Evolutionary conservation across 2,797 vertebrate genomes (phyloP), one percentile per base, ranked within the genome.

Genomic region (Florisuga fusca): DNA sequence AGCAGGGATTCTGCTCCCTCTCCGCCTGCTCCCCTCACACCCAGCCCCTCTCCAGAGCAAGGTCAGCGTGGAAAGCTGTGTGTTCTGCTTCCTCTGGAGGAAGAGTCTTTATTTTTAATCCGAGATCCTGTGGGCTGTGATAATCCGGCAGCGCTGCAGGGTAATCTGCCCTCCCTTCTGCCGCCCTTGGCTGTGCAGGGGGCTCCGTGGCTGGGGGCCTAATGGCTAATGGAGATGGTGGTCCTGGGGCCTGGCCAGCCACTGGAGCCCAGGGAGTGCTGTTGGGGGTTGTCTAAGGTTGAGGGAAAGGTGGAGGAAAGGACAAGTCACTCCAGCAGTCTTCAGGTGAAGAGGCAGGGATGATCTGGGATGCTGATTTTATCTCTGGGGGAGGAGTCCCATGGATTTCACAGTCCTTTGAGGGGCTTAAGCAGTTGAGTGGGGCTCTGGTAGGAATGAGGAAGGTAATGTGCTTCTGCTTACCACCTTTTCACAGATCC

Each of bases 251-350:
- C 59, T 16, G 55, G 41, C 1, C 48, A 25, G 81, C 46, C 29
- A 18, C 38, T 1, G 1, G 36, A 61, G 25, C 41, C 34, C 36
- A 12, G 3, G 0, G 5, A 5, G 26, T 1, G 67, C 34, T 4
- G 3, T 0, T 45, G 87, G 7, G 21, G 7, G 12, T 5, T 29
- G 51, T 5, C 21, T 17, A 3, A 29, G 4, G 34, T 71, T 21
- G 7, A 36, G n/a, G 51, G 27, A 34, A 8, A 16, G 45, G 22
- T 7, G 61, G 17, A 38, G 54, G 48, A 50, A 54, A 34, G 53
- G 55, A 33, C 4, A 4, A 90, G 12, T 25, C 45, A 3, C 15
- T 51, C 19, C 26, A 33, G 0, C 26, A 33, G 4, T 21, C 41
- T 34, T 25, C 57, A 53, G 53, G 41, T 22, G n/a, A 8, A 2